These are phyloP conservation scores for Acronicta aceris DNA, from an alignment of 2,888 invertebrate genomes.

Conservation along the genomic window DNA sequence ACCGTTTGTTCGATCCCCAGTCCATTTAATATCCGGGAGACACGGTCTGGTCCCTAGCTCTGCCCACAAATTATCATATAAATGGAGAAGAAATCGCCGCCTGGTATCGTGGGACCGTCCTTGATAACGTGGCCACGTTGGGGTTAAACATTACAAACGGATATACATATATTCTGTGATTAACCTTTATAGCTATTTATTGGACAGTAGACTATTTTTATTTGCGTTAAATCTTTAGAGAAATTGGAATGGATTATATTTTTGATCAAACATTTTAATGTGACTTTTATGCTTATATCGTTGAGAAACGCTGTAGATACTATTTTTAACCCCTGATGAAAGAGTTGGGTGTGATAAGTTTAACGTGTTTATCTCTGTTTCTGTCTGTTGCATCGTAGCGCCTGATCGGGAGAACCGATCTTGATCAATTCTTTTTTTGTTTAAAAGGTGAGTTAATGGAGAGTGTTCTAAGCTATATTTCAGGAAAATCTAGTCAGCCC, in stretches of 20 bases:
- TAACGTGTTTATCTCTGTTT: too few relatives aligned
- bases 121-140: conserved; percentile 41
- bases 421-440: too few relatives aligned
- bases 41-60: conserved; percentile 41
- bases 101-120: conserved; percentile 47
- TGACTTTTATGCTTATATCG: too few relatives aligned
- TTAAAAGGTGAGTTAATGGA: too few relatives aligned
- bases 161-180: conserved; percentile 40
- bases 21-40: conserved; percentile 63
- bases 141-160: conserved; percentile 17
- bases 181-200: conserved; percentile 38
- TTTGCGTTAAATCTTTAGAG: conserved; percentile 8
- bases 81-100: conserved; percentile 65
- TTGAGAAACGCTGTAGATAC: too few relatives aligned
- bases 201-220: conserved; percentile 18
- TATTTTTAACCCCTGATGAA: too few relatives aligned
- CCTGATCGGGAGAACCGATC: too few relatives aligned
- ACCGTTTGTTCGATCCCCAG: conserved; percentile 40
- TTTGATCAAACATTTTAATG: too few relatives aligned
- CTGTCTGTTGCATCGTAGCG: too few relatives aligned
- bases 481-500: too few relatives aligned
- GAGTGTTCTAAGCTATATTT: too few relatives aligned
- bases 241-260: neutral
- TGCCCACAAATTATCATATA: conserved; percentile 69
- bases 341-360: too few relatives aligned